Evolutionary conservation across 2,113 vertebrate species (phyloP).

Genomic region (Nerophis lumbriciformis): DNA sequence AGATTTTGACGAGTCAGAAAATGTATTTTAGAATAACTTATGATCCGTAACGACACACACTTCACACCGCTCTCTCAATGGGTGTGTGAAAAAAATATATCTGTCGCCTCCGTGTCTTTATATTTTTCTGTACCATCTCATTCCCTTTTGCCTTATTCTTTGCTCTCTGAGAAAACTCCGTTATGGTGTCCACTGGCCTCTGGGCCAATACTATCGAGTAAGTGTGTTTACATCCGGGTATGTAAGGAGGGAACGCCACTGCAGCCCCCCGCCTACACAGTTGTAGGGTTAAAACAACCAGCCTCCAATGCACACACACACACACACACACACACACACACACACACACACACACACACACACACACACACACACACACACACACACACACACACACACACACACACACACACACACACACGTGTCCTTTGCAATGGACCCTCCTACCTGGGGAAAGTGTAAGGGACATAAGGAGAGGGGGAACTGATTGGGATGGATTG

Average conservation of each 20-base stretch:
- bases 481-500: slow-evolving; percentile 44
- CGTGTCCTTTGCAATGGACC: slow-evolving; percentile 36
- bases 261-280: slow-evolving; percentile 13
- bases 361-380: neutral
- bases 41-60: too few relatives aligned
- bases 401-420: slow-evolving; percentile 11
- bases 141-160: neutral
- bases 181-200: slow-evolving; percentile 55
- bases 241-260: slow-evolving; percentile 12
- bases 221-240: slow-evolving; percentile 22
- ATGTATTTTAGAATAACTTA: too few relatives aligned
- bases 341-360: neutral
- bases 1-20: too few relatives aligned
- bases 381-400: neutral
- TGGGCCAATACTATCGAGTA: slow-evolving; percentile 17
- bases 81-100: too few relatives aligned
- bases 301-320: neutral
- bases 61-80: too few relatives aligned
- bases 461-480: slow-evolving; percentile 3
- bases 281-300: slow-evolving; percentile 49
- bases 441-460: slow-evolving; percentile 38
- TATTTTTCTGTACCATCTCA: neutral
- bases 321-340: neutral
- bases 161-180: slow-evolving; percentile 24
- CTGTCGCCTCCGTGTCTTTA: neutral